These are phyloP conservation scores for Pelosia muscerda DNA, from an alignment of 2,888 invertebrate genomes.

Conservation along the genomic window DNA sequence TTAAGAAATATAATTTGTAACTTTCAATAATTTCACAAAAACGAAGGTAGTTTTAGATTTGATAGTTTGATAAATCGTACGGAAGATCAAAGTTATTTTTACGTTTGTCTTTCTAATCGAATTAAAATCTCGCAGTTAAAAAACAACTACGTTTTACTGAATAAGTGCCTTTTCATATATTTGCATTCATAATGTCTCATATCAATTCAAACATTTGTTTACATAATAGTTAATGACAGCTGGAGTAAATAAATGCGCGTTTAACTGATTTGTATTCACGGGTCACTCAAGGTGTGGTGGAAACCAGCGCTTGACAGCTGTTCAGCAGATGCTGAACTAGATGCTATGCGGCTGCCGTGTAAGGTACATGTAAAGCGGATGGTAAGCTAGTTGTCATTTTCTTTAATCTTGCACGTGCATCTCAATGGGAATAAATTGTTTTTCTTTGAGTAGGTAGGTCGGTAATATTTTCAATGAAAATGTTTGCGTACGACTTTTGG, in stretches of 20 bases:
- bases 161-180: too few relatives aligned
- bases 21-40: too few relatives aligned
- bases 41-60: too few relatives aligned
- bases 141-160: too few relatives aligned
- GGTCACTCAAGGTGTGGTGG: background rate
- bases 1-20: too few relatives aligned
- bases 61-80: too few relatives aligned
- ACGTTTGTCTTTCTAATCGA: too few relatives aligned
- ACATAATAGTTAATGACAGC: background rate
- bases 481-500: too few relatives aligned
- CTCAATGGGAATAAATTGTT: background rate
- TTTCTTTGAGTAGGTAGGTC: background rate
- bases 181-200: too few relatives aligned
- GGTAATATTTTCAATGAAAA: too few relatives aligned
- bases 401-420: background rate
- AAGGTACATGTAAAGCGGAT: background rate
- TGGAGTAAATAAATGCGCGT: background rate
- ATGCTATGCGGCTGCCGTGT: constrained; percentile 1
- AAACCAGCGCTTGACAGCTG: background rate
- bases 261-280: constrained; percentile 1
- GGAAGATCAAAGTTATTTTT: too few relatives aligned
- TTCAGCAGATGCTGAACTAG: background rate
- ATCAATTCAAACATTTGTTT: background rate
- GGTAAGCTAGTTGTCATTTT: background rate
- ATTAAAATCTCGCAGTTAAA: too few relatives aligned